Conservation (phyloP, 2,888 invertebrate species). For the Hymenopus coronatus region DNA sequence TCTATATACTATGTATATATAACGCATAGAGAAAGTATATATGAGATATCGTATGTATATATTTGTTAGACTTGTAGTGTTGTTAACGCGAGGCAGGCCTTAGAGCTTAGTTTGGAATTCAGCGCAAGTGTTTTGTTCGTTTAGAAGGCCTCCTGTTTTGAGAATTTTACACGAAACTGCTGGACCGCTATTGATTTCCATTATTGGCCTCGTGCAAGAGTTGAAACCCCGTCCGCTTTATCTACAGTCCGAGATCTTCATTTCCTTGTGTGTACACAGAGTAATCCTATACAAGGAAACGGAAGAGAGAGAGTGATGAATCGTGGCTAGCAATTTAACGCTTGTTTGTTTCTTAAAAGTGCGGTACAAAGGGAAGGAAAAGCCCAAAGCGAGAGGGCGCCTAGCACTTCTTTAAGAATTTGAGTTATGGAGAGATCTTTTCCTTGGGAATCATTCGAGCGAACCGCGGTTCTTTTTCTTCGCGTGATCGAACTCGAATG, state of each 20-base stretch:
- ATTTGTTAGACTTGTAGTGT: too few species aligned
- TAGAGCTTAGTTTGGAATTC: neutral
- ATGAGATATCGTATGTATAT: too few species aligned
- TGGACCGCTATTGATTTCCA: neutral
- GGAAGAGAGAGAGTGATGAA: slow-evolving; percentile 27
- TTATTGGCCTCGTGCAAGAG: neutral
- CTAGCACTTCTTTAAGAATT: neutral
- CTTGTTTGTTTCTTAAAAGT: slow-evolving; percentile 26
- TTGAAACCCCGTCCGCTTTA: too few species aligned
- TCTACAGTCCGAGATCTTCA: neutral
- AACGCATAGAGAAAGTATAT: too few species aligned
- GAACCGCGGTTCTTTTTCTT: too few species aligned
- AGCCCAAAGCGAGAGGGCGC: neutral
- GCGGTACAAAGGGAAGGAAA: neutral
- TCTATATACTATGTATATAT: too few species aligned
- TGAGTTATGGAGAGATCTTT: neutral
- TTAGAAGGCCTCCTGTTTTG: neutral
- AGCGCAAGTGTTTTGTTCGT: neutral
- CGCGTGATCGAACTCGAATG: neutral
- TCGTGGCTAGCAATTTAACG: slow-evolving; percentile 27
- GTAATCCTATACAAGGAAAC: slow-evolving; percentile 21
- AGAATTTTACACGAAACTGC: neutral
- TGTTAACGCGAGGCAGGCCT: too few species aligned
- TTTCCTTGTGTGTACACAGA: neutral
- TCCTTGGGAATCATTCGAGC: too few species aligned